These are phyloP conservation scores for Metaphire vulgaris DNA, from an alignment of 1,140 invertebrate species.

Conservation along the genomic window DNA sequence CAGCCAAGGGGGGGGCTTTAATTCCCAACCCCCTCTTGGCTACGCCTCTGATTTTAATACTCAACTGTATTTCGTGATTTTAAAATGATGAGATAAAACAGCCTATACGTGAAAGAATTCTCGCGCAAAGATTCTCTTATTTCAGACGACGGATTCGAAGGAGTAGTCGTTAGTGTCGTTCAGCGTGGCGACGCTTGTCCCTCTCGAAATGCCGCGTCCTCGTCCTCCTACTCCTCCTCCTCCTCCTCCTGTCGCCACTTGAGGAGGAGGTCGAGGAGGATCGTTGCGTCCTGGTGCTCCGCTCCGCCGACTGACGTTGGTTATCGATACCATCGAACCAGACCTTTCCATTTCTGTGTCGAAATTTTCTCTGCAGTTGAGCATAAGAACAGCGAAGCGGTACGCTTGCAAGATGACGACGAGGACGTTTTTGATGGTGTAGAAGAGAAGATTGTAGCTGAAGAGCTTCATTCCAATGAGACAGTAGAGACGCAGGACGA, in stretches of 20 bases:
- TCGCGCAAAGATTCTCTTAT: not conserved
- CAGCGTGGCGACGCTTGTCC: not conserved
- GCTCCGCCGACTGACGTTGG: not conserved
- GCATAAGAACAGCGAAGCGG: not conserved
- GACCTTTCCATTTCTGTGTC: not conserved
- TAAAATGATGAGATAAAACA: no score
- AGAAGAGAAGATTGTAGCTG: conserved; percentile 19
- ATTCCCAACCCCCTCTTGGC: no score
- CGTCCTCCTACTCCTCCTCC: no score
- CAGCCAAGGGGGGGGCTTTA: no score
- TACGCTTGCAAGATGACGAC: conserved; percentile 5
- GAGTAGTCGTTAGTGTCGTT: not conserved
- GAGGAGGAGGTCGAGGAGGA: not conserved
- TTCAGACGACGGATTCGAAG: not conserved
- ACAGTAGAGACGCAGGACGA: conserved; percentile 14
- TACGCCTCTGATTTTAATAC: no score
- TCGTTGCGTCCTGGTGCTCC: not conserved
- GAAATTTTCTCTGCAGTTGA: not conserved
- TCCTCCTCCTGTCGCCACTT: no score
- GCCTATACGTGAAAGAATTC: no score
- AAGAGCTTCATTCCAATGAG: conserved; percentile 6
- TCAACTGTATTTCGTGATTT: no score
- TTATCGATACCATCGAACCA: not conserved
- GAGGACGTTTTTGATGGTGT: conserved; percentile 20
- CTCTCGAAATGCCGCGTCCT: not conserved